A percentile compares a stretch with the other conserved stretches of the same genome.
Evolutionary conservation across 2,888 invertebrate genomes (phyloP).

Genomic region (Lysandra coridon): DNA sequence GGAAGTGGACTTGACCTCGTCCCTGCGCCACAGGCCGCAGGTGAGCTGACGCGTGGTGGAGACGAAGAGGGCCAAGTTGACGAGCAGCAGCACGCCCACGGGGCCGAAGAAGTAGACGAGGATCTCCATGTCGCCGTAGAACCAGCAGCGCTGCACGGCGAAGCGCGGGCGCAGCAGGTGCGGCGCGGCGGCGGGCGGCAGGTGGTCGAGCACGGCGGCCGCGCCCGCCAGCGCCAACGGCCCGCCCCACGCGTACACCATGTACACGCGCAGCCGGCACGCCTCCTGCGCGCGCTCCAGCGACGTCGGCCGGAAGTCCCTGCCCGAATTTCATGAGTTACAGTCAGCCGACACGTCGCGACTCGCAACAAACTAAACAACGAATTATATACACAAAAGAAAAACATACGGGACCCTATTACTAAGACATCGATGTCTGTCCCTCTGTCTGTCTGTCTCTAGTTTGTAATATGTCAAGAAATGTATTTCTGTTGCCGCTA

Average conservation of each 20-base stretch:
- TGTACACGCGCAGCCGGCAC: conserved; percentile 88
- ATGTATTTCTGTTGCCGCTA: no score
- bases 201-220: conserved; percentile 86
- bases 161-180: conserved; percentile 87
- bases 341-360: conserved; percentile 7
- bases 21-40: conserved; percentile 93
- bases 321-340: conserved; percentile 51
- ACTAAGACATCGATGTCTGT: no score
- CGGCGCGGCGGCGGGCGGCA: conserved; percentile 78
- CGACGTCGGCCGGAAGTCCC: conserved; percentile 91
- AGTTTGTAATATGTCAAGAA: no score
- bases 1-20: conserved; percentile 90
- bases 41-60: conserved; percentile 92
- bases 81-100: conserved; percentile 87
- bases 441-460: no score
- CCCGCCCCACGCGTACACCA: conserved; percentile 92
- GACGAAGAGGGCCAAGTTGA: conserved; percentile 89
- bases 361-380: no score
- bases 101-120: conserved; percentile 93
- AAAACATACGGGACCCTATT: no score
- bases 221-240: conserved; percentile 88
- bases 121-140: conserved; percentile 90
- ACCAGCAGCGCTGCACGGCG: conserved; percentile 90
- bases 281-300: conserved; percentile 92
- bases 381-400: no score